A percentile compares a stretch with the other conserved stretches of the same genome.
Evolutionary conservation across 2,797 vertebrate genomes (phyloP).

Genomic region (Spatula versicolor): DNA sequence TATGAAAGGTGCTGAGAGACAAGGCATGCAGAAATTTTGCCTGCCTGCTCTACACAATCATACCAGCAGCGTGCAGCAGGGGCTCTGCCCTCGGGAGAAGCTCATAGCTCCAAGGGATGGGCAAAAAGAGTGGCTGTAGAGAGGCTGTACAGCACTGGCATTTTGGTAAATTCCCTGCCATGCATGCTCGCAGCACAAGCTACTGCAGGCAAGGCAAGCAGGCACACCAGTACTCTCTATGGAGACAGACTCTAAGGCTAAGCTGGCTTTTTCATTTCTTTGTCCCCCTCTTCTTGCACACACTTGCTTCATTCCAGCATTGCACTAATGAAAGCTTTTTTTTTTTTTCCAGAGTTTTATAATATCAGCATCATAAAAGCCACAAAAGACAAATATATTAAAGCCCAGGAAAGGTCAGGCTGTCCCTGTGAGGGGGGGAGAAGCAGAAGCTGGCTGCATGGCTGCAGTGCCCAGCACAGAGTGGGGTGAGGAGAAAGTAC

Average conservation of each 20-base stretch:
- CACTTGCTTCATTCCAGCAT: not conserved
- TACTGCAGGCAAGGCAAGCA: not conserved
- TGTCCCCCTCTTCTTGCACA: not conserved
- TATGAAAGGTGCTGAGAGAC: not conserved
- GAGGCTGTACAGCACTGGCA: accelerated
- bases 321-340: not conserved
- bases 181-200: not conserved
- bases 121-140: not conserved
- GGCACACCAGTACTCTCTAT: not conserved
- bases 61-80: not conserved
- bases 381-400: not conserved
- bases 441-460: not conserved
- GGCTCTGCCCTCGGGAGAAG: not conserved
- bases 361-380: not conserved
- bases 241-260: not conserved
- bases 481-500: not conserved
- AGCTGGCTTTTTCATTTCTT: not conserved
- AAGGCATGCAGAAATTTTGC: not conserved
- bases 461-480: accelerated
- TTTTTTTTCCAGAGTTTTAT: not conserved
- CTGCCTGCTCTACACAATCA: accelerated
- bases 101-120: not conserved
- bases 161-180: not conserved
- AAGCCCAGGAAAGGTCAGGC: not conserved
- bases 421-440: not conserved